phyloP scores from a whole-genome alignment of 1,140 invertebrate species.

The Sminthurinus signatus region DNA sequence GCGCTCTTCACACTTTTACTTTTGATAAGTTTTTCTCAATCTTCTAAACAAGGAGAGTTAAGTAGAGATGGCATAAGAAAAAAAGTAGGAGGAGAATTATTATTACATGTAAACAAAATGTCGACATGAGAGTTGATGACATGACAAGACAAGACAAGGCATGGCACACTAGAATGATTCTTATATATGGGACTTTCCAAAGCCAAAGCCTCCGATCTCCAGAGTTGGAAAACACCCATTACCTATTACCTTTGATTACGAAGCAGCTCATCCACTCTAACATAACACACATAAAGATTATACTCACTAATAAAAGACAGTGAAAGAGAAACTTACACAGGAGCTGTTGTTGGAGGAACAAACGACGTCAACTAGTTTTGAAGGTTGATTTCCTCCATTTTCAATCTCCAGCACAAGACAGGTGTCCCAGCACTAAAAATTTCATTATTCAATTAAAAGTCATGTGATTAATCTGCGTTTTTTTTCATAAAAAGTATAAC shows the following conservation, averaged over 20 bases:
- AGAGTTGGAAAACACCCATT: slow-evolving; percentile 1
- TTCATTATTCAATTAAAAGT: background rate
- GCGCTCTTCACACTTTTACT: too few relatives aligned
- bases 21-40: too few relatives aligned
- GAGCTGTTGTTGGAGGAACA: background rate
- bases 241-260: slow-evolving; percentile 3
- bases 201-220: background rate
- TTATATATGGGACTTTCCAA: background rate
- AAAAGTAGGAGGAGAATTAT: too few relatives aligned
- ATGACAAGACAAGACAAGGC: background rate
- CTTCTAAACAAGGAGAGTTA: too few relatives aligned
- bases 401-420: slow-evolving; percentile 5
- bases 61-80: too few relatives aligned
- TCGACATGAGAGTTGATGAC: too few relatives aligned
- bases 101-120: too few relatives aligned
- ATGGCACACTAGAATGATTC: background rate
- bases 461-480: too few relatives aligned
- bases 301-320: background rate
- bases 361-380: slow-evolving; percentile 1
- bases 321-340: slow-evolving; percentile 1
- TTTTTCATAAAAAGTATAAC: too few relatives aligned
- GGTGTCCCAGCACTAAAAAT: slow-evolving; percentile 9
- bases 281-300: slow-evolving; percentile 7
- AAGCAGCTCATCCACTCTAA: background rate
- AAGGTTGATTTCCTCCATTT: background rate